phyloP scores from a whole-genome alignment of 2,888 invertebrate species.

The Zaprionus lineosus region DNA sequence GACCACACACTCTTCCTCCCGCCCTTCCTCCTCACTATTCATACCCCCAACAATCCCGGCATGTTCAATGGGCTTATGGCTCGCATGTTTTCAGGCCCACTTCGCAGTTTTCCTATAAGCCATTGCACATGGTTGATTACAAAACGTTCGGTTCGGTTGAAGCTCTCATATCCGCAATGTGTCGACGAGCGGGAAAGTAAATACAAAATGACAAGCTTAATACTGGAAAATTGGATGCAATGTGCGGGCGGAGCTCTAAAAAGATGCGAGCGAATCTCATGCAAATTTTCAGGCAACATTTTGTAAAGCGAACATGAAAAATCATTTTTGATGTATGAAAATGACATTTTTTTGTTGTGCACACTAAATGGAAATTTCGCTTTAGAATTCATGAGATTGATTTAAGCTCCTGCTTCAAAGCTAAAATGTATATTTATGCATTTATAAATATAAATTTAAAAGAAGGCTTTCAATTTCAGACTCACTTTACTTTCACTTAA shows the following conservation, averaged over 20 bases:
- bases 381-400: not conserved
- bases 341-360: conserved; percentile 4
- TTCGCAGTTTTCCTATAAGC: conserved; percentile 41
- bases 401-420: too few relatives aligned
- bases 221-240: conserved; percentile 30
- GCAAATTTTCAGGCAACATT: conserved; percentile 6
- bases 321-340: not conserved
- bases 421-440: not conserved
- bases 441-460: not conserved
- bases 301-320: conserved; percentile 9
- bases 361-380: conserved; percentile 14
- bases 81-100: conserved; percentile 39
- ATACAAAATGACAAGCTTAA: conserved; percentile 36
- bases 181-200: conserved; percentile 13
- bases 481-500: too few relatives aligned
- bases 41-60: not conserved
- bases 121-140: conserved; percentile 21
- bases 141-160: conserved; percentile 16
- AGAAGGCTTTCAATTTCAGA: too few relatives aligned
- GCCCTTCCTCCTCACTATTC: not conserved
- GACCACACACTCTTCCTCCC: conserved; percentile 17
- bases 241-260: too few relatives aligned
- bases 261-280: too few relatives aligned
- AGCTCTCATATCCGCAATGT: conserved; percentile 41
- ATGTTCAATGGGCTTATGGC: conserved; percentile 26